Evolutionary conservation across 2,888 invertebrate genomes (phyloP), one percentile per base, ranked within the genome.

Genomic region (Gibbula magus): DNA sequence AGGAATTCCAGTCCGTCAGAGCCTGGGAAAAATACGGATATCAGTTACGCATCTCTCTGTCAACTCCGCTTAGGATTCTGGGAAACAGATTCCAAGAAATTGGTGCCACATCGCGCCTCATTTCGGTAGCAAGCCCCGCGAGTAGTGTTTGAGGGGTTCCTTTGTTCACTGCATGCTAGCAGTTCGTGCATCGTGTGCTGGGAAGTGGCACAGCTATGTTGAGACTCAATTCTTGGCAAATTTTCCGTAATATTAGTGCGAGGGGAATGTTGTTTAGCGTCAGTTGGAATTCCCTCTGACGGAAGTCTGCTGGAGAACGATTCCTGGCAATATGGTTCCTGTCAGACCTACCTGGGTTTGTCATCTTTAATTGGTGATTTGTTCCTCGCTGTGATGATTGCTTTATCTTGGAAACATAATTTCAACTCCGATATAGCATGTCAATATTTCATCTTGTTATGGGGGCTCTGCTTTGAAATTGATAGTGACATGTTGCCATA

Each of bases 71-170:
- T 16, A 25, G 29, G 61, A 25, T 13, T 29, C 61, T 29, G 25
- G 61, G 61, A 61, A 61, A 25, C 61, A 61, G 25, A 61, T 61
- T 61, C 61, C 61, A 61, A 61, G 61, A 29, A 25, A 25, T 61
- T 61, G 61, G 29, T 29, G 61, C 61, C 25, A 61, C 61, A 61
- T 61, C 10, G 25, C 10, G 25, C 61, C 13, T 61, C 25, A 61
- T 61, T 25, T 61, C 10, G 18, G 29, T 25, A 25, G 61, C 29
- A 61, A 25, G 1, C 29, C 16, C 10, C 25, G 56, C 20, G n/a
- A 56, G 56, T 0, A 25, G 56, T 20, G n/a, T 61, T 61, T 61
- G 29, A 25, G 61, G 18, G 22, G 61, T 16, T 61, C 16, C 29
- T 29, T 25, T 18, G 25, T 61, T 61, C 29, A 25, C 8, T 16